phyloP scores from a whole-genome alignment of 2,888 invertebrate species.

The Rhopalosiphum nymphaeae region DNA sequence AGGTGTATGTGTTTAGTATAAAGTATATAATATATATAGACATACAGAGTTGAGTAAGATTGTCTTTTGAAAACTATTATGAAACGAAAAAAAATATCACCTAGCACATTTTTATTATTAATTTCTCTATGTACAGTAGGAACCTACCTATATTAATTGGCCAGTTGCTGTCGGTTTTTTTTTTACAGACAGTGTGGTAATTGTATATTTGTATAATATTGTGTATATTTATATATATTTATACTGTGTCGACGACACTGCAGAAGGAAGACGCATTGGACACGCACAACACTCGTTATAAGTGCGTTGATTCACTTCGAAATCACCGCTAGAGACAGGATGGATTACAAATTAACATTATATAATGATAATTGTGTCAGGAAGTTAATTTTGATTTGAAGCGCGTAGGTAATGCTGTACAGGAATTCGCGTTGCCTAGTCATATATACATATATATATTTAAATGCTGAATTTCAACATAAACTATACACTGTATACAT shows the following conservation, averaged over 20 bases:
- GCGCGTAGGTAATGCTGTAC: neutral
- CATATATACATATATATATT: neutral
- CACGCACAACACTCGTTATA: constrained; percentile 13
- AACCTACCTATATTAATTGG: neutral
- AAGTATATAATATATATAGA: neutral
- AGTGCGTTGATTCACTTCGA: constrained; percentile 10
- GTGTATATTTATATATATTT: neutral
- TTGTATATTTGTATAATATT: neutral
- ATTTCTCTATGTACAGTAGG: neutral
- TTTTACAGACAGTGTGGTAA: neutral
- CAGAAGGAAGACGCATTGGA: constrained; percentile 5
- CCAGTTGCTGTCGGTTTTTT: neutral
- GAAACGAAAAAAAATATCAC: constrained; percentile 6
- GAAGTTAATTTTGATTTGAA: constrained; percentile 28
- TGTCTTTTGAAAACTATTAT: constrained; percentile 15
- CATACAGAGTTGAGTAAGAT: neutral
- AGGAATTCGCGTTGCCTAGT: neutral
- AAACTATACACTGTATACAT: neutral
- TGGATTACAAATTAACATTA: constrained; percentile 30
- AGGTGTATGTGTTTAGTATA: neutral
- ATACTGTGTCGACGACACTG: neutral
- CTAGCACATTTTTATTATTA: neutral
- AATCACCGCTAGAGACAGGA: constrained; percentile 26
- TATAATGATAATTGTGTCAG: constrained; percentile 24
- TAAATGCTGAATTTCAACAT: neutral